Base-by-base conservation (phyloP, 2,797 vertebrate species). In the Triplophysa yarkandensis region DNA sequence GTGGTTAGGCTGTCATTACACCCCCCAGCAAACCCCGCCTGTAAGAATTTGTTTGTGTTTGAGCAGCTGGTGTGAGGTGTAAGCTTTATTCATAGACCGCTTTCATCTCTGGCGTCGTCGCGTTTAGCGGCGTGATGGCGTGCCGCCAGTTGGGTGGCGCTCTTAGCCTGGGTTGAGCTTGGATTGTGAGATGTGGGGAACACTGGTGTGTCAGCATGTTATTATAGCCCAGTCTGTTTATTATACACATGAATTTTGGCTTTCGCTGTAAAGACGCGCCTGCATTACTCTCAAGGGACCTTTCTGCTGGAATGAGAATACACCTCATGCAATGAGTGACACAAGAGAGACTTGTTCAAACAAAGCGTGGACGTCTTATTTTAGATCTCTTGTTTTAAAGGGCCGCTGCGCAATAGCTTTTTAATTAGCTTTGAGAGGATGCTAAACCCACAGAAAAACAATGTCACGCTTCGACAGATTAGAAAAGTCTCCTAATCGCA, bases 1-100 rank as follows among this genome's bases (percentile, higher is more conserved):
- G 67, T 34, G 63, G 57, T 66, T 77, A 74, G 69, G 77, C 65
- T 77, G 61, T 79, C 68, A 78, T 76, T 68, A 68, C 30, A 39
- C 57, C 25, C 46, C 34, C 30, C 52, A 17, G 48, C 55, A 65
- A 58, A 61, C 46, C 27, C 75, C 36, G 74, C 77, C 75, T 76
- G 55, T 28, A 76, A 83, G 66, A 74, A 81, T 84, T 65, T 83
- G 79, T 81, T 80, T 82, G 78, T 74, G 71, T 86, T 85, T 82
- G 84, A 83, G 72, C 85, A 88, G 87, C 86, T 89, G 88, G 81
- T 79, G 21, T 36, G 79, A 76, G 83, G 77, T 77, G 50, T 74
- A 68, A 81, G 80, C 75, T 84, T 79, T 80, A 79, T 85, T 83
- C 82, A 80, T 75, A 82, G 78, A 58, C 72, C 28, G 63, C 83